phyloP scores from a whole-genome alignment of 2,113 vertebrate genomes.

The Irena cyanogastra region DNA sequence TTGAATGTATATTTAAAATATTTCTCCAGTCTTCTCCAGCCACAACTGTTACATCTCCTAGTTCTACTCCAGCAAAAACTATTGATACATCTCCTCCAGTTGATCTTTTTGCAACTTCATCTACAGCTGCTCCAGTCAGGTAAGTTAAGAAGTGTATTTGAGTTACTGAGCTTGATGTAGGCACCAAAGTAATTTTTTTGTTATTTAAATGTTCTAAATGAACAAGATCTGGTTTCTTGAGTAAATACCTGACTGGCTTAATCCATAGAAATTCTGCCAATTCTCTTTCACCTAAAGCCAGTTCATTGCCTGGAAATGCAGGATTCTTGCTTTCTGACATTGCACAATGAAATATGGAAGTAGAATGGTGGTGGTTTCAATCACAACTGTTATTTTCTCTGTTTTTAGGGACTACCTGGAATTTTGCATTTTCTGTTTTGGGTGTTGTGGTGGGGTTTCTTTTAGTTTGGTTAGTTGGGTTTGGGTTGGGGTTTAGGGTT shows the following conservation, averaged over 20 bases:
- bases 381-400: neutral
- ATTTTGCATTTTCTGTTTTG: neutral
- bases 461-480: neutral
- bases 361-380: neutral
- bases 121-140: constrained; percentile 75
- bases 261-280: neutral
- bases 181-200: neutral
- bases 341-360: neutral
- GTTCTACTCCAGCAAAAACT: constrained; percentile 90
- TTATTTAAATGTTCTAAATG: neutral
- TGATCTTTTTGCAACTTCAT: constrained; percentile 86
- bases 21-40: constrained; percentile 83
- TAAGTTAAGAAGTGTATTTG: constrained; percentile 7
- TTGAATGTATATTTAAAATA: constrained; percentile 2
- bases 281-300: neutral
- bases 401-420: neutral
- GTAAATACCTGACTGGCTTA: neutral
- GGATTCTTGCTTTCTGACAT: neutral
- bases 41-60: constrained; percentile 84
- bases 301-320: neutral
- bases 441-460: neutral
- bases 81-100: constrained; percentile 86
- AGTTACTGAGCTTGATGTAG: neutral
- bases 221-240: neutral
- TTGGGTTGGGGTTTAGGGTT: rapidly evolving